Evolutionary conservation across 2,797 vertebrate species (phyloP).

Genomic region (Sebastes oblongus): DNA sequence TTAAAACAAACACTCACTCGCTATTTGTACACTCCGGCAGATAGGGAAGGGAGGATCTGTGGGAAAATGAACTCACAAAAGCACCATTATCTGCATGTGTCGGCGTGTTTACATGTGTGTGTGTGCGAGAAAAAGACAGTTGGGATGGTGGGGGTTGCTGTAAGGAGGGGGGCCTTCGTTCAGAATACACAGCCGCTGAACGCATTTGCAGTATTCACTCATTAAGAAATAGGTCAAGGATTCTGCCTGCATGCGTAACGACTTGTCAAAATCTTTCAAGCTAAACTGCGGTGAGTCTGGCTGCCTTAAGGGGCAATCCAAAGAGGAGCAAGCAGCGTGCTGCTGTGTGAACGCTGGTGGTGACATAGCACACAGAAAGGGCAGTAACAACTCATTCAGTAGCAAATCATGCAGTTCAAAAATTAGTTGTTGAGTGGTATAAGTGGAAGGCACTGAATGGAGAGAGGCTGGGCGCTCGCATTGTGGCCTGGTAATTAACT

Average conservation of each 20-base stretch:
- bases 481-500: slow-evolving; percentile 6
- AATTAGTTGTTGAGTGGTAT: background rate
- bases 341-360: slow-evolving; percentile 39
- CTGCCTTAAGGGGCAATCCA: slow-evolving; percentile 55
- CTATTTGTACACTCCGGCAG: slow-evolving; percentile 58
- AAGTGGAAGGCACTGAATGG: background rate
- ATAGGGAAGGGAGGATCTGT: slow-evolving; percentile 53
- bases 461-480: background rate
- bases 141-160: slow-evolving; percentile 41
- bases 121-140: slow-evolving; percentile 57
- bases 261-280: slow-evolving; percentile 87
- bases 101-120: background rate
- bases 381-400: slow-evolving; percentile 30
- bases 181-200: slow-evolving; percentile 67
- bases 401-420: slow-evolving; percentile 23
- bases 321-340: slow-evolving; percentile 27
- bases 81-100: slow-evolving; percentile 61
- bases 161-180: background rate
- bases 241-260: slow-evolving; percentile 81
- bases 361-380: slow-evolving; percentile 54
- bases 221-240: slow-evolving; percentile 89
- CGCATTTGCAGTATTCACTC: slow-evolving; percentile 79
- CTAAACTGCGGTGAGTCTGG: slow-evolving; percentile 72
- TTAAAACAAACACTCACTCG: slow-evolving; percentile 77
- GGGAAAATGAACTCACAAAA: slow-evolving; percentile 62